Base-by-base conservation (phyloP, 1,140 invertebrate genomes). In the Elymnias hypermnestra region DNA sequence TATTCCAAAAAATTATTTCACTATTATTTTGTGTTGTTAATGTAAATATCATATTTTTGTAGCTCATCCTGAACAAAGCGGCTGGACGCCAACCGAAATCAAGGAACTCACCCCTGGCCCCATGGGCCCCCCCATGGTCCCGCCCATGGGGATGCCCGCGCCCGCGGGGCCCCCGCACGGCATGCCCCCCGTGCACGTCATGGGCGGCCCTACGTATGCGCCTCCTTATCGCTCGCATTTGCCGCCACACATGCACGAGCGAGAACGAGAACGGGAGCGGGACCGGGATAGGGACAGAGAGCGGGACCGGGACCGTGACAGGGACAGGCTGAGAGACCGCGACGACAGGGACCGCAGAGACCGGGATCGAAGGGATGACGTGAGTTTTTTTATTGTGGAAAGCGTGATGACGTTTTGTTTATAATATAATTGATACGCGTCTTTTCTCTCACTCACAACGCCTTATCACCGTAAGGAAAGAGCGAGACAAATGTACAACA, bases 101-200 rank as follows among this genome's bases (percentile, higher is more conserved):
- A 91, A 92, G 69, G 87, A 90, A 51, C 64, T 92, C 17, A 91
- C 90, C 0, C 88, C 89, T 1, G 88, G 88, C 1, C 88, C 85
- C 3, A 71, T 82, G 69, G 75, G 66, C 0, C 82, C 83, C n/a
- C 82, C 88, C 5, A 70, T 79, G 47, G 73, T 73, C 9, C 78
- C 83, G 23, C 84, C 83, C 7, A 63, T 75, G 41, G 77, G 79
- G 48, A 66, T 82, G 44, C 78, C 57, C 19, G 63, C 74, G 49
- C 72, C 41, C 49, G 70, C 41, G 69, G 72, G 66, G 5, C 77
- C 21, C 28, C 58, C 67, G 19, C 66, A 71, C 45, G 56, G 66
- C 22, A 71, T 56, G 47, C 63, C 67, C 3, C 54, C 35, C n/a
- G 66, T 72, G 40, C 52, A 18, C 56, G 64, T 63, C 57, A 43